A percentile compares a stretch with the other conserved stretches of the same genome.
Conservation (phyloP, 1,140 invertebrate species). For the Anastrepha obliqua region DNA sequence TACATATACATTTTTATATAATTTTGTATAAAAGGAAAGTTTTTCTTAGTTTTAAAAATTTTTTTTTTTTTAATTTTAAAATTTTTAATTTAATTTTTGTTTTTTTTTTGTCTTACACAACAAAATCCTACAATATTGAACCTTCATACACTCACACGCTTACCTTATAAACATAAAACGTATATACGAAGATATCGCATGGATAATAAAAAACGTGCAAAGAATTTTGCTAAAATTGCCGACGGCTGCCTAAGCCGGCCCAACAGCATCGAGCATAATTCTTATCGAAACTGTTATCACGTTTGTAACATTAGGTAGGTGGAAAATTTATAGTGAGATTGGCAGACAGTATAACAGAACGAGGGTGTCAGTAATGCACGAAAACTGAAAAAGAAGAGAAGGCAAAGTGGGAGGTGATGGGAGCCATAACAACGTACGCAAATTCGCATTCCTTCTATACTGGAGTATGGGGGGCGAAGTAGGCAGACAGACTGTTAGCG, state of each 20-base stretch:
- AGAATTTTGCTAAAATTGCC: constrained; percentile 32
- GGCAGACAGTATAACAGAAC: neutral
- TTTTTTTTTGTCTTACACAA: too few species aligned
- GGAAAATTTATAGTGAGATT: neutral
- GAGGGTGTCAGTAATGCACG: too few species aligned
- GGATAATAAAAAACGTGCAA: constrained; percentile 42
- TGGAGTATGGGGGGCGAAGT: neutral
- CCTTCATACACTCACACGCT: neutral
- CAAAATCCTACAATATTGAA: too few species aligned
- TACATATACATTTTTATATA: too few species aligned
- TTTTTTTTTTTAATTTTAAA: too few species aligned
- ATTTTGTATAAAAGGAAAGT: too few species aligned
- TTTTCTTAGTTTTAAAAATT: too few species aligned
- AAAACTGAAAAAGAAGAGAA: neutral
- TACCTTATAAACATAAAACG: too few species aligned
- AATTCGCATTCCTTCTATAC: too few species aligned
- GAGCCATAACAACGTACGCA: too few species aligned
- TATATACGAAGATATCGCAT: too few species aligned
- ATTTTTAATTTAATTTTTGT: too few species aligned
- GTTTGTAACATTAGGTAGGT: neutral
- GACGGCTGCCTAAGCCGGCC: neutral
- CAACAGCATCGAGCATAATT: constrained; percentile 15
- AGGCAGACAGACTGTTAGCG: neutral
- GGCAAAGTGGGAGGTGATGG: neutral
- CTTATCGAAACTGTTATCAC: constrained; percentile 48